Evolutionary conservation across 2,797 vertebrate genomes (phyloP).

Genomic region (Epinephelus awoara): DNA sequence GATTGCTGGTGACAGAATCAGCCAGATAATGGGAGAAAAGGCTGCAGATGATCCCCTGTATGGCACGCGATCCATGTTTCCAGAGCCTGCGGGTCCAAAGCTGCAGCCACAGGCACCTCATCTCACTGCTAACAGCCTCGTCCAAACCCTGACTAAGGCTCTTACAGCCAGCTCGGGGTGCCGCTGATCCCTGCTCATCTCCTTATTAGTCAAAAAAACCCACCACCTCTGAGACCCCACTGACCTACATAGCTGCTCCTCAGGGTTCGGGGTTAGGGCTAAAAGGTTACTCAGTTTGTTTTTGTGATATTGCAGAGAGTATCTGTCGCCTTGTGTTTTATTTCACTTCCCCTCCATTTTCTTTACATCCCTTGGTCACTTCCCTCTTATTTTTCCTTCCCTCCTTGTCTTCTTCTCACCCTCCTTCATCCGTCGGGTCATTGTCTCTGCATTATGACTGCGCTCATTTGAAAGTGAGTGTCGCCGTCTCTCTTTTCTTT

Average conservation of each 20-base stretch:
- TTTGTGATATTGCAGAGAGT: not conserved
- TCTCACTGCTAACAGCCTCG: conserved; percentile 56
- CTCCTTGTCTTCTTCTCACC: conserved; percentile 13
- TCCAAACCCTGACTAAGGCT: conserved; percentile 77
- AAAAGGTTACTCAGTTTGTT: conserved; percentile 10
- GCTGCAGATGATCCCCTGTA: conserved; percentile 57
- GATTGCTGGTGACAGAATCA: conserved; percentile 62
- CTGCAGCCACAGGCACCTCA: conserved; percentile 52
- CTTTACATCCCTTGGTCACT: not conserved
- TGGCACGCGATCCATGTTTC: conserved; percentile 57
- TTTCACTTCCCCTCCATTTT: not conserved
- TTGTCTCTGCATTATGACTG: conserved; percentile 78
- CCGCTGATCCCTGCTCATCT: conserved; percentile 78
- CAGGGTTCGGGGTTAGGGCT: conserved; percentile 23
- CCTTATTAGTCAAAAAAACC: conserved; percentile 62
- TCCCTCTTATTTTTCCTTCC: conserved; percentile 10
- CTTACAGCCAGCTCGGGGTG: conserved; percentile 65
- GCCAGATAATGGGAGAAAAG: conserved; percentile 60
- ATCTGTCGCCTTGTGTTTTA: not conserved
- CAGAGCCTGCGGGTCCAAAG: conserved; percentile 40
- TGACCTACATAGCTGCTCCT: conserved; percentile 64
- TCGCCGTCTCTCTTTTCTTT: conserved; percentile 60
- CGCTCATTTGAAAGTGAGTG: conserved; percentile 74
- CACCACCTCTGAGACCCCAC: conserved; percentile 47
- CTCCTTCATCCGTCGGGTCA: conserved; percentile 51